Conservation (phyloP, 2,797 vertebrate species). For the Propithecus perrieri region DNA sequence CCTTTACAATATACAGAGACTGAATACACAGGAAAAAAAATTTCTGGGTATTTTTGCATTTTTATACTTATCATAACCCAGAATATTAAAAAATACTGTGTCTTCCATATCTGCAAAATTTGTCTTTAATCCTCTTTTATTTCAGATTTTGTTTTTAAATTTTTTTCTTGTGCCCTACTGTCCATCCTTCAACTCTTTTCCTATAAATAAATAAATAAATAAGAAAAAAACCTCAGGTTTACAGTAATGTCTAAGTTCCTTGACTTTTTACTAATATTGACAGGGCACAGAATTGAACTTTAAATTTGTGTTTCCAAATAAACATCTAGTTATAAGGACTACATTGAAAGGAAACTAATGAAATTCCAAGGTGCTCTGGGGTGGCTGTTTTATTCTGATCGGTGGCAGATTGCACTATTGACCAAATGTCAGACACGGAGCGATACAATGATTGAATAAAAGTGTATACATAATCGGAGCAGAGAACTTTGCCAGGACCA, state of each 20-base stretch:
- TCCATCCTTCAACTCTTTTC: background rate
- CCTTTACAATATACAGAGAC: background rate
- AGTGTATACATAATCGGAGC: constrained; percentile 92
- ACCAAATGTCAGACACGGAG: constrained; percentile 93
- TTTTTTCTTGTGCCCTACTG: background rate
- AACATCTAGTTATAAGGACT: constrained; percentile 89
- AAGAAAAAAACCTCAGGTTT: constrained; percentile 38
- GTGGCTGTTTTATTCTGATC: constrained; percentile 93
- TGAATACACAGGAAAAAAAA: background rate
- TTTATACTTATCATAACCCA: background rate
- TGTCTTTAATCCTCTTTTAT: background rate
- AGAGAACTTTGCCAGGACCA: constrained; percentile 89
- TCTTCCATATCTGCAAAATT: background rate
- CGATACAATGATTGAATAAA: constrained; percentile 94
- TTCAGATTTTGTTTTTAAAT: constrained; percentile 20
- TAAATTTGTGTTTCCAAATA: constrained; percentile 88
- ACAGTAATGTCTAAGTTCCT: constrained; percentile 51
- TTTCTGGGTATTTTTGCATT: background rate
- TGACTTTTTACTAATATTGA: constrained; percentile 78
- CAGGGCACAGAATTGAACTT: constrained; percentile 78
- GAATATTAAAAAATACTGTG: constrained; percentile 19
- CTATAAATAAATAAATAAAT: constrained; percentile 50
- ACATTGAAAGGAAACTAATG: constrained; percentile 91
- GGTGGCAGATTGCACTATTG: constrained; percentile 96
- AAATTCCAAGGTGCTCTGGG: constrained; percentile 92